A percentile compares a stretch with the other conserved stretches of the same genome.
Evolutionary conservation across 2,888 invertebrate species (phyloP).

Genomic region (Xanthia togata): DNA sequence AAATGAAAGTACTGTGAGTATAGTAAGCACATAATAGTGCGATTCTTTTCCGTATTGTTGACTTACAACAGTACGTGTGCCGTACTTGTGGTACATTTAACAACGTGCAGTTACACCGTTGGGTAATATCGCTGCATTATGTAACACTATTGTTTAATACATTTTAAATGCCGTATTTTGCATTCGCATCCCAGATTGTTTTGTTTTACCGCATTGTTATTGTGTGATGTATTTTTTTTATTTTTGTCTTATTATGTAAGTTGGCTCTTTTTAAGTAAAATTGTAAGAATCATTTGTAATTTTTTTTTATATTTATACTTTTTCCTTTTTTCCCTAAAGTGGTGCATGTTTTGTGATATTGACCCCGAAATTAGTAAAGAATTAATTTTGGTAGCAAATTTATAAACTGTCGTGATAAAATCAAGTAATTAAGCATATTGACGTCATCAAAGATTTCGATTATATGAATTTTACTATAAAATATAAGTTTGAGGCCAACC

Average conservation of each 20-base stretch:
- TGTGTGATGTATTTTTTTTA: slow-evolving; percentile 1
- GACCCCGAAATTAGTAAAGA: not conserved
- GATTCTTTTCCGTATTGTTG: too few species aligned
- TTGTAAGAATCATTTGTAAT: not conserved
- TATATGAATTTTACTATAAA: not conserved
- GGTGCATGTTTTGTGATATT: slow-evolving; percentile 12
- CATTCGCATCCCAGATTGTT: slow-evolving; percentile 52
- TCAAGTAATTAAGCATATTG: not conserved
- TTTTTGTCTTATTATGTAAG: slow-evolving; percentile 23
- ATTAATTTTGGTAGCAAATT: not conserved
- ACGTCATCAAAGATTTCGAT: not conserved
- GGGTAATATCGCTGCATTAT: slow-evolving; percentile 56
- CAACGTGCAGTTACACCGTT: slow-evolving; percentile 44
- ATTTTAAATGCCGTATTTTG: slow-evolving; percentile 32
- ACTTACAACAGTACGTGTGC: slow-evolving; percentile 6
- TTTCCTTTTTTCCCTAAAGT: not conserved
- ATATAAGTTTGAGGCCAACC: slow-evolving; percentile 37
- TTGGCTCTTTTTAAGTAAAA: not conserved
- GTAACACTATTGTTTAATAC: slow-evolving; percentile 64
- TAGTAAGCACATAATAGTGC: too few species aligned
- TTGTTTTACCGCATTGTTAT: slow-evolving; percentile 36
- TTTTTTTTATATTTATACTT: not conserved
- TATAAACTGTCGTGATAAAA: slow-evolving; percentile 2
- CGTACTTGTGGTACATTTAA: slow-evolving; percentile 43
- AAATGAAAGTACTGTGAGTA: too few species aligned